A percentile compares a stretch with the other conserved stretches of the same genome.
Conservation (phyloP, 2,113 vertebrate genomes). For the Seriola aureovittata region DNA sequence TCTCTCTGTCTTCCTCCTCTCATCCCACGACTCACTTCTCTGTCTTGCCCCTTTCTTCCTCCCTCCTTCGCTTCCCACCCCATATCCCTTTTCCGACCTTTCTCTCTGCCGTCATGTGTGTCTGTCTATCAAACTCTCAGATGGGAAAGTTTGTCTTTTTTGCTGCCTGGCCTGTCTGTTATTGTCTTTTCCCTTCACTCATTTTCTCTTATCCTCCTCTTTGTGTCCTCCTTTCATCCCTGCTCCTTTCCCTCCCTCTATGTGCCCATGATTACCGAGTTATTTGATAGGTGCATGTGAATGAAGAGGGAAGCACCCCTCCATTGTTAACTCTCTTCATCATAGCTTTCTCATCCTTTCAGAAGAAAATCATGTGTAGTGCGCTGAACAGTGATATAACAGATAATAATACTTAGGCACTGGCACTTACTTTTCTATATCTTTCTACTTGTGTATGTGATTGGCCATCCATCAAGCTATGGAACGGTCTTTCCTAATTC, state of each 20-base stretch:
- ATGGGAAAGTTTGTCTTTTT: slow-evolving; percentile 12
- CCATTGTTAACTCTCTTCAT: slow-evolving; percentile 4
- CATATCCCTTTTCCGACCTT: not conserved
- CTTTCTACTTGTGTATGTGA: not conserved
- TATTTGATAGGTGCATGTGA: slow-evolving; percentile 15
- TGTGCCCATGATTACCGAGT: not conserved
- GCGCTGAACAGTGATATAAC: not conserved
- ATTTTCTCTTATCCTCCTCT: not conserved
- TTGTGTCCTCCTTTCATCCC: not conserved
- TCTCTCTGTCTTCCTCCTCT: slow-evolving; percentile 22
- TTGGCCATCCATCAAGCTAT: not conserved
- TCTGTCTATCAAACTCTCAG: not conserved
- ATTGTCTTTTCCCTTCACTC: not conserved
- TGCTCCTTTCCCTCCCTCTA: not conserved
- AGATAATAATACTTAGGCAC: not conserved
- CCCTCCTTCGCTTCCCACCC: not conserved
- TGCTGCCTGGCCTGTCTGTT: not conserved
- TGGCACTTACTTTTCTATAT: not conserved
- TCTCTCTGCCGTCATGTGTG: not conserved
- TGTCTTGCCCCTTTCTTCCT: not conserved
- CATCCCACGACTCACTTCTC: not conserved
- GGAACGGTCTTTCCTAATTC: not conserved
- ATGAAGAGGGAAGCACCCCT: not conserved
- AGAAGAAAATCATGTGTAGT: slow-evolving; percentile 9
- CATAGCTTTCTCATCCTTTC: not conserved